Evolutionary conservation across 2,888 invertebrate species (phyloP), one percentile per base, ranked within the genome.

Genomic region (Pimpla rufipes): DNA sequence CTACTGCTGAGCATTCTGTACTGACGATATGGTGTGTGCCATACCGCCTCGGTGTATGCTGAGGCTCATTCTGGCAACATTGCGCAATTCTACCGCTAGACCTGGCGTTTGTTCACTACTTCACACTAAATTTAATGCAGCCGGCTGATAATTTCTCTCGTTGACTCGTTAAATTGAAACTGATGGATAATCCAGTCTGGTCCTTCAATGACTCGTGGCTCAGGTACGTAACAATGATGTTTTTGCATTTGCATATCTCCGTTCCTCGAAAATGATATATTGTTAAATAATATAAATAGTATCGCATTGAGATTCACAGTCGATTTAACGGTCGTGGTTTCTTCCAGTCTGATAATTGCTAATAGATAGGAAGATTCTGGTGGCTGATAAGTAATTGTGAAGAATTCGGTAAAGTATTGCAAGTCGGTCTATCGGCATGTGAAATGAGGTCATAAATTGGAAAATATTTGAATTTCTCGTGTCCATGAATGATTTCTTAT

Each of bases 51-150:
- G 35, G 13, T 29, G 50, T 35, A 5, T 45, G n/a, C 23, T 13
- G 50, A 37, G 18, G 29, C 50, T 50, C 45, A 29, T 47, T 23
- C 47, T 23, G 64, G 40, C 37, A 21, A 47, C 45, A 8, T 81
- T 71, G 37, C 76, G 76, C 70, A 81, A 81, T 52, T 29, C 29
- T 29, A 40, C 37, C n/a, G 6, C 57, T 66, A 64, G n/a, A 76
- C 55, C 64, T 71, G 45, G 16, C 57, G 52, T 81, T 76, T 76
- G 37, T 57, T 80, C 40, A 16, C 10, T 35, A 59, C 21, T 13
- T 45, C 35, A 10, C 64, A 50, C 45, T 35, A 42, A 79, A 79
- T 66, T 71, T 21, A 70, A 71, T 45, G 18, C 42, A 29, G 29
- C 18, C 7, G 18, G 18, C 52, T 52, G 21, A 52, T 52, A 11